Conservation (phyloP, 1,140 invertebrate species). For the Teleopsis dalmanni region DNA sequence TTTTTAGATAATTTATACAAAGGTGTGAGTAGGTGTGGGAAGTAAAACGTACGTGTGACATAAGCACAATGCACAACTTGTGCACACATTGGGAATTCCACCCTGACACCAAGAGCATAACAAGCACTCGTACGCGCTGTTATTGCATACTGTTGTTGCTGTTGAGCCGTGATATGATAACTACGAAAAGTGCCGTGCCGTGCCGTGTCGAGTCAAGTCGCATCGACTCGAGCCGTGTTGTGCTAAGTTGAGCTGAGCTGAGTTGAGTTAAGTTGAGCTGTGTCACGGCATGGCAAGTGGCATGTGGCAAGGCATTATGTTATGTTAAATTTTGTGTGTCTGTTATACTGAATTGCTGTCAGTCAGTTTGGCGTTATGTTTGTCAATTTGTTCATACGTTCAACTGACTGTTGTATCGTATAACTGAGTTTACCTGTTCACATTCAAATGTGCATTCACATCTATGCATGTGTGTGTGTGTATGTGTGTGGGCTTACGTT, state of each 20-base stretch:
- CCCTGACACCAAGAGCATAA: slow-evolving; percentile 8
- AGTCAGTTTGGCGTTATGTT: too few species aligned
- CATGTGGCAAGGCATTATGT: slow-evolving; percentile 11
- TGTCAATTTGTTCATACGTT: too few species aligned
- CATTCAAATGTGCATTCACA: neutral
- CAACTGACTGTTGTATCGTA: too few species aligned
- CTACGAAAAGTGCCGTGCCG: neutral
- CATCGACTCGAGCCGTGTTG: neutral
- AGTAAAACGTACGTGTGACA: neutral
- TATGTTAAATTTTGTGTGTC: too few species aligned
- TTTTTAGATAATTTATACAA: too few species aligned
- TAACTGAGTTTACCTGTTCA: too few species aligned
- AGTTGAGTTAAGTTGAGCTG: slow-evolving; percentile 7
- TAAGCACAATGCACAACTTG: too few species aligned
- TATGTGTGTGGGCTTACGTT: slow-evolving; percentile 4
- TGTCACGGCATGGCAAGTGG: slow-evolving; percentile 14
- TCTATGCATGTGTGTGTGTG: neutral
- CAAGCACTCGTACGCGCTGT: slow-evolving; percentile 5
- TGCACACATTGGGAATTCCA: slow-evolving; percentile 6
- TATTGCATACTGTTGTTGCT: slow-evolving; percentile 6
- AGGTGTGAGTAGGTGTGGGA: neutral
- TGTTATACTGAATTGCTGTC: too few species aligned
- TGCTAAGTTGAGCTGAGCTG: slow-evolving; percentile 5
- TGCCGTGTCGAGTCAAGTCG: slow-evolving; percentile 1
- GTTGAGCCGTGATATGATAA: neutral